Percentiles rank a stretch among this genome's conserved stretches.
Evolutionary conservation across 1,140 invertebrate genomes (phyloP).

Genomic region (Drosophila mojavensis): DNA sequence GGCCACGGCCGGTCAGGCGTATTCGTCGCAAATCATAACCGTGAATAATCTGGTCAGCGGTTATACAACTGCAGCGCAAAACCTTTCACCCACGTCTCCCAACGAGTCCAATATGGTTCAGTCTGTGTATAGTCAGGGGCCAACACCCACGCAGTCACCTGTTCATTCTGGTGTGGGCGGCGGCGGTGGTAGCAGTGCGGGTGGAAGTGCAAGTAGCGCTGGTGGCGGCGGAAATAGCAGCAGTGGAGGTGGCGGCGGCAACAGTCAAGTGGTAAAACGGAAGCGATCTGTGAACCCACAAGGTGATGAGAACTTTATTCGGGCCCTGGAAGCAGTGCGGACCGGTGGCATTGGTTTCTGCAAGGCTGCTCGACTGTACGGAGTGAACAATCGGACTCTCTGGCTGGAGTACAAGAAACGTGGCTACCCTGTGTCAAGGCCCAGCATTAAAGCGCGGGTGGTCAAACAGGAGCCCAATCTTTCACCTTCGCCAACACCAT

Average conservation of each 20-base stretch:
- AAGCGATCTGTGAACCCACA: conserved; percentile 89
- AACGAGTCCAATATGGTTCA: conserved; percentile 83
- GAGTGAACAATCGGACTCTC: conserved; percentile 92
- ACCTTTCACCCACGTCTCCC: conserved; percentile 82
- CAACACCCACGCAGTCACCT: conserved; percentile 81
- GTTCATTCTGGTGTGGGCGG: conserved; percentile 65
- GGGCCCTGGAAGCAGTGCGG: conserved; percentile 91
- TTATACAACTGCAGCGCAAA: conserved; percentile 80
- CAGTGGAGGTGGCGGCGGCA: conserved; percentile 67
- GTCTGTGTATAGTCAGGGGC: conserved; percentile 83
- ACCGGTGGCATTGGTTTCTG: conserved; percentile 93
- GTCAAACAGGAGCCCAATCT: conserved; percentile 87
- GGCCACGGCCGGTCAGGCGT: conserved; percentile 64
- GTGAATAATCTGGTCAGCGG: conserved; percentile 81
- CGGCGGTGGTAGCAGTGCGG: conserved; percentile 36
- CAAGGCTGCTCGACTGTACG: conserved; percentile 91
- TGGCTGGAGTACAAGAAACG: conserved; percentile 93
- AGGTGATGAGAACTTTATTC: conserved; percentile 91
- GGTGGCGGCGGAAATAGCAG: conserved; percentile 44
- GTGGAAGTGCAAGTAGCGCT: conserved; percentile 44
- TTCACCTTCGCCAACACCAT: conserved; percentile 85
- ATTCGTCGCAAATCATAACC: conserved; percentile 83
- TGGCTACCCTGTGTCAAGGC: conserved; percentile 90
- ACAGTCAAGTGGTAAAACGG: conserved; percentile 85
- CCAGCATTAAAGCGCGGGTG: conserved; percentile 89